Base-by-base conservation (phyloP, 2,888 invertebrate species). In the Parnassius mnemosyne region DNA sequence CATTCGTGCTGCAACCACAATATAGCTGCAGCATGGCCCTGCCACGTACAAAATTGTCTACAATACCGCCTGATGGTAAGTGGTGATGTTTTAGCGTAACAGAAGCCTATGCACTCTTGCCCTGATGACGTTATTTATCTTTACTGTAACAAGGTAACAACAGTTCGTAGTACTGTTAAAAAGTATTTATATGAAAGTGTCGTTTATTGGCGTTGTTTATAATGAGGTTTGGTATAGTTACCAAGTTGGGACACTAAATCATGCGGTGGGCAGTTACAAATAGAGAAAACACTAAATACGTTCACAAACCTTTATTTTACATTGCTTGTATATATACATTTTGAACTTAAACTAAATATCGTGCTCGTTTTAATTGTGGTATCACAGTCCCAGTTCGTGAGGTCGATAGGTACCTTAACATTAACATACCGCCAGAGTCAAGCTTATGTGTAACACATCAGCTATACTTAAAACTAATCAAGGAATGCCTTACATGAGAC, bases 321-420 rank as follows among this genome's bases (percentile, higher is more conserved):
- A 76, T n/a, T 80, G 79, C 74, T 74, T 88, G 86, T 87, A 80
- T 86, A 87, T 85, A 89, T 79, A 72, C 71, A 75, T 71, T 74
- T 67, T 68, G 70, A 68, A 67, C 72, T 73, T 73, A 80, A 76
- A 79, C 78, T 81, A 83, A 79, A 79, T 77, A 74, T 76, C 72
- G 83, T 87, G 83, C 80, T 79, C 71, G 71, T 61, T 76, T 77
- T 72, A 70, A 74, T 80, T 74, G 83, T 86, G 83, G 83, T 89
- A 89, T 89, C 89, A 89, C 89, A 89, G 89, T 85, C 79, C 79
- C 65, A 64, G 60, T 63, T 63, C 69, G 69, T 68, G 67, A 69
- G 68, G 66, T 71, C 66, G 62, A 60, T 63, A 55, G 51, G 51
- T 53, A 43, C 41, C 41, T 42, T 43, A 20, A 52, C 11, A 44